phyloP scores from a whole-genome alignment of 1,140 invertebrate species.

The Tenebrio molitor region DNA sequence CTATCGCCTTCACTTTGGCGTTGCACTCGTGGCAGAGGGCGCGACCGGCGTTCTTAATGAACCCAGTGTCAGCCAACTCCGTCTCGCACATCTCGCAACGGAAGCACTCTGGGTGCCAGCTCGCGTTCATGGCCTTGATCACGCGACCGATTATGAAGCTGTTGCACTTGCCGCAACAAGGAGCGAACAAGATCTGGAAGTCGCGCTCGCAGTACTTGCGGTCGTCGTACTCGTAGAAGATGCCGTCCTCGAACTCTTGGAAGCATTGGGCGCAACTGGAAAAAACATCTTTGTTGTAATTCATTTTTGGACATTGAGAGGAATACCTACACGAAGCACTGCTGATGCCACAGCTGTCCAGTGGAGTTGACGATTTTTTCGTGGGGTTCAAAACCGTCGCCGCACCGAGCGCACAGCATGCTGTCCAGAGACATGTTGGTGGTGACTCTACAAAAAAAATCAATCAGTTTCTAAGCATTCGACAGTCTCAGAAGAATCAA shows the following conservation, averaged over 20 bases:
- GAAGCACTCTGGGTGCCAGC: slow-evolving; percentile 99
- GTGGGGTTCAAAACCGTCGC: slow-evolving; percentile 93
- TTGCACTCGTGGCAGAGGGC: slow-evolving; percentile 98
- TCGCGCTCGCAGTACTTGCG: slow-evolving; percentile 99
- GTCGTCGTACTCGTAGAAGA: slow-evolving; percentile 99
- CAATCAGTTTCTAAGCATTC: neutral
- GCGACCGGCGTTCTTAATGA: slow-evolving; percentile 93
- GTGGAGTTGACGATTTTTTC: slow-evolving; percentile 99
- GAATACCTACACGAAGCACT: slow-evolving; percentile 97
- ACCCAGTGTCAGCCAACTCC: slow-evolving; percentile 95
- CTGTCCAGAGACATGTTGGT: slow-evolving; percentile 86
- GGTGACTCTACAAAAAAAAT: slow-evolving; percentile 73
- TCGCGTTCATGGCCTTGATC: slow-evolving; percentile 99
- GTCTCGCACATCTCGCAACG: slow-evolving; percentile 93
- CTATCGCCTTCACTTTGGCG: slow-evolving; percentile 94
- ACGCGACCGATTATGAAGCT: slow-evolving; percentile 98
- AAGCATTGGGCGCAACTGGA: slow-evolving; percentile 98
- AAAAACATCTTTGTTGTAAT: slow-evolving; percentile 40
- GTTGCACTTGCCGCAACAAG: slow-evolving; percentile 97
- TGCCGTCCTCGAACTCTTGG: slow-evolving; percentile 95
- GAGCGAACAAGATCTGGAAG: slow-evolving; percentile 98
- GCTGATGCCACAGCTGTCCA: slow-evolving; percentile 98
- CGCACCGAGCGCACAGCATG: slow-evolving; percentile 95
- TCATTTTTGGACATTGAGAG: neutral
- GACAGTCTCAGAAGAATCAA: slow-evolving; percentile 6